These are phyloP conservation scores for Stegodyphus dumicola DNA, from an alignment of 1,140 invertebrate species.

Conservation along the genomic window DNA sequence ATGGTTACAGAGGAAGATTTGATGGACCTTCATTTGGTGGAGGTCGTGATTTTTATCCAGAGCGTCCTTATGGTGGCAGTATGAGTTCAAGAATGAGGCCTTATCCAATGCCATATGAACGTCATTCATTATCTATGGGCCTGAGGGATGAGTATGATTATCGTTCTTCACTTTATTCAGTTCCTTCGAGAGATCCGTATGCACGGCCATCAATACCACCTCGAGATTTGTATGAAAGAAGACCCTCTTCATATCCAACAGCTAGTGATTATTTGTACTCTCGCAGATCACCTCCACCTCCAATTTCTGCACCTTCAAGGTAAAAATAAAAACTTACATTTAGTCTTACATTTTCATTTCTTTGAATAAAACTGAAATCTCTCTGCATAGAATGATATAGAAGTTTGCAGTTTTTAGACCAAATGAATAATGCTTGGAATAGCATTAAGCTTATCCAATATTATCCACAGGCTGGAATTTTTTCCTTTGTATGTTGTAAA, in stretches of 20 bases:
- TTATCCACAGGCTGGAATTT: no score
- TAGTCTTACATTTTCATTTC: no score
- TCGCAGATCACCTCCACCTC: neutral
- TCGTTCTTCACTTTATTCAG: neutral
- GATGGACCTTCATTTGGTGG: neutral
- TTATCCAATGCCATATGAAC: neutral
- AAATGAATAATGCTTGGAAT: no score
- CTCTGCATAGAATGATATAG: no score
- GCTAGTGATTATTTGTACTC: neutral
- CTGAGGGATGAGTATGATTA: neutral
- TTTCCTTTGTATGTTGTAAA: no score
- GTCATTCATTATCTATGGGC: neutral
- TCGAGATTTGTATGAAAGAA: neutral
- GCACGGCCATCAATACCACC: neutral
- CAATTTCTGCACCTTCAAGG: neutral
- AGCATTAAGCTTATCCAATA: no score
- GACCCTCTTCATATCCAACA: neutral
- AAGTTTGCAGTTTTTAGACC: no score
- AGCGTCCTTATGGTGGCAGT: neutral
- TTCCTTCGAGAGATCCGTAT: neutral
- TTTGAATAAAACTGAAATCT: no score
- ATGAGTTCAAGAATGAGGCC: neutral
- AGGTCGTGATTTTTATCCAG: neutral
- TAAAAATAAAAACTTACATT: neutral
- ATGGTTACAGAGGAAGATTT: neutral